Base-by-base conservation (phyloP, 2,113 vertebrate species). In the Notothenia rossii region DNA sequence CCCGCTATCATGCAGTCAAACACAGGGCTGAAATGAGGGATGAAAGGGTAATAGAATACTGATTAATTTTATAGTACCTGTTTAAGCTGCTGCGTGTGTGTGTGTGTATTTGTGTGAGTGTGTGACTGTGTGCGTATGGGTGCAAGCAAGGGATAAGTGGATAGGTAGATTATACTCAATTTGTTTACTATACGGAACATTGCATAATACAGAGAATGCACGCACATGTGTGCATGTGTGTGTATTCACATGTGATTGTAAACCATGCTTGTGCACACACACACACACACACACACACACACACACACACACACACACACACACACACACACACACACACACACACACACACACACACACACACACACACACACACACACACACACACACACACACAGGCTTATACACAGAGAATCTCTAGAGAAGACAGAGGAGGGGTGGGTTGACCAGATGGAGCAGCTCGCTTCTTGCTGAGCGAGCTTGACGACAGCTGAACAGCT, bases 401-500 rank as follows among this genome's bases (percentile, higher is more conserved):
- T 40, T 60, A 22, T 48, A 71, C 62, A 56, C 66, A 60, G 36
- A 0, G 29, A 72, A 43, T 78, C 76, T 85, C 75, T 0, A 33
- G 65, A 89, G 85, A 84, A 73, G 88, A 75, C 79, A 60, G 87
- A 72, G 83, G 75, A 77, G 88, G 83, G 88, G 76, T 50, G 61
- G 83, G 84, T 63, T 46, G 84, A 89, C 89, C 94, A 94, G 94
- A 95, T 95, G 94, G 94, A 94, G 86, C 87, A 49, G 85, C 74
- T 81, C 22, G 85, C 77, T 85, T 87, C 93, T 93, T 88, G 90
- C 93, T 92, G 93, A 89, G 92, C 66, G 84, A 83, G 89, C 92
- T 85, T 93, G 93, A 94, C 71, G 90, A 94, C 91, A 92, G 86
- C 89, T 82, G 84, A 93, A 90, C 91, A 91, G 93, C 89, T 94